Evolutionary conservation across 1,140 invertebrate species (phyloP).

Genomic region (Drosophila lacertosa): DNA sequence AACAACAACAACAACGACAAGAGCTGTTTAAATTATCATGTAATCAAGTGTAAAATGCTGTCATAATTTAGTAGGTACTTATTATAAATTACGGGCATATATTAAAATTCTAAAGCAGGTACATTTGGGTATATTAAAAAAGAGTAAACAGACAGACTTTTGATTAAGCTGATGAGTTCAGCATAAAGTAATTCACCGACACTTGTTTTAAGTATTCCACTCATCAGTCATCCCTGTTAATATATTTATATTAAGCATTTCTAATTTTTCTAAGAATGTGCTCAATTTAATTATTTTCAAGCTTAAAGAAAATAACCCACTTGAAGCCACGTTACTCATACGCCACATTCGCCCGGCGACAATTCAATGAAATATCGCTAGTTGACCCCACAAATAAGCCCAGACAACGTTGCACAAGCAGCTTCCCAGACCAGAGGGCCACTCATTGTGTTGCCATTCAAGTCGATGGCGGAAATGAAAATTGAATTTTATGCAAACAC

Average conservation of each 20-base stretch:
- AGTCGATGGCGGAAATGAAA: conserved; percentile 64
- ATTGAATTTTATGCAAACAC: conserved; percentile 73
- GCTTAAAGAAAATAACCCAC: not conserved
- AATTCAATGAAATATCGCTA: conserved; percentile 12
- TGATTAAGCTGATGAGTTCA: too few relatives aligned
- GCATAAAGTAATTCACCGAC: too few relatives aligned
- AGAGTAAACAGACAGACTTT: too few relatives aligned
- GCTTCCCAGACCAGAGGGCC: conserved; percentile 1
- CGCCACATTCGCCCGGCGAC: not conserved
- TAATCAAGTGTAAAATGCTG: conserved; percentile 30
- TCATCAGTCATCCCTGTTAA: too few relatives aligned
- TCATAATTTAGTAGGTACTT: conserved; percentile 8
- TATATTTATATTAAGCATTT: too few relatives aligned
- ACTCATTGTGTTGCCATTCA: conserved; percentile 44
- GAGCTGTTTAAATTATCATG: conserved; percentile 31
- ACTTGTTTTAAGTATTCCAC: too few relatives aligned
- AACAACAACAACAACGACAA: conserved; percentile 11
- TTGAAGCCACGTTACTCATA: conserved; percentile 7
- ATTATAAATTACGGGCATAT: not conserved
- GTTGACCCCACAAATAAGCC: conserved; percentile 20
- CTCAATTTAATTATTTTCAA: too few relatives aligned
- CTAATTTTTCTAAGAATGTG: too few relatives aligned
- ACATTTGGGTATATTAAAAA: not conserved
- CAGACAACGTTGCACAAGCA: conserved; percentile 1
- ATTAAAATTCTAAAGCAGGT: not conserved